Conservation (phyloP, 2,797 vertebrate species). For the Gadopsis bispinosus region DNA sequence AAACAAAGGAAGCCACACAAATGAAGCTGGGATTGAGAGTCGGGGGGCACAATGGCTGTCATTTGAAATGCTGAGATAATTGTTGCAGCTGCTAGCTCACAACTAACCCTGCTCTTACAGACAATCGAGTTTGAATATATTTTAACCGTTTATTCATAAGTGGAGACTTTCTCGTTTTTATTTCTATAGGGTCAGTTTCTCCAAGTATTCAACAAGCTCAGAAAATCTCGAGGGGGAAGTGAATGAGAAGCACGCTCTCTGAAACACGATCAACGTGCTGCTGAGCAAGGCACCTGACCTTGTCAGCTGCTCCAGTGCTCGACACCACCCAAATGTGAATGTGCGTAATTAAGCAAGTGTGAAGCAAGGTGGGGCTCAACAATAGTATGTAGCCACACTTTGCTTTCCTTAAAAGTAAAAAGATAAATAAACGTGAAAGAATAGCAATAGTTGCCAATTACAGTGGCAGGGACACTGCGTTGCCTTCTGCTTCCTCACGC, state of each 20-base stretch:
- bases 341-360: conserved; percentile 17
- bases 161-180: conserved; percentile 4
- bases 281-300: conserved; percentile 43
- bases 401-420: not conserved
- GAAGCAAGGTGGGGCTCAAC: conserved; percentile 19
- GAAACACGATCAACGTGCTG: conserved; percentile 9
- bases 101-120: conserved; percentile 24
- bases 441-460: conserved; percentile 26
- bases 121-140: conserved; percentile 21
- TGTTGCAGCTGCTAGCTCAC: conserved; percentile 22
- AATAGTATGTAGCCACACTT: not conserved
- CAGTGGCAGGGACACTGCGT: conserved; percentile 37
- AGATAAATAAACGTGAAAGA: conserved; percentile 42
- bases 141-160: conserved; percentile 12
- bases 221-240: not conserved
- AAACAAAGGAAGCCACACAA: conserved; percentile 45
- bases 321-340: conserved; percentile 46
- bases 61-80: conserved; percentile 29
- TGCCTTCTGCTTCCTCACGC: conserved; percentile 59
- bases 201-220: not conserved
- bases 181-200: conserved; percentile 1
- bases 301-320: conserved; percentile 44
- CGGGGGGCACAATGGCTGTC: conserved; percentile 8
- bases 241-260: not conserved
- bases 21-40: conserved; percentile 33